phyloP scores from a whole-genome alignment of 2,888 invertebrate species.

The Habrosyne pyritoides region DNA sequence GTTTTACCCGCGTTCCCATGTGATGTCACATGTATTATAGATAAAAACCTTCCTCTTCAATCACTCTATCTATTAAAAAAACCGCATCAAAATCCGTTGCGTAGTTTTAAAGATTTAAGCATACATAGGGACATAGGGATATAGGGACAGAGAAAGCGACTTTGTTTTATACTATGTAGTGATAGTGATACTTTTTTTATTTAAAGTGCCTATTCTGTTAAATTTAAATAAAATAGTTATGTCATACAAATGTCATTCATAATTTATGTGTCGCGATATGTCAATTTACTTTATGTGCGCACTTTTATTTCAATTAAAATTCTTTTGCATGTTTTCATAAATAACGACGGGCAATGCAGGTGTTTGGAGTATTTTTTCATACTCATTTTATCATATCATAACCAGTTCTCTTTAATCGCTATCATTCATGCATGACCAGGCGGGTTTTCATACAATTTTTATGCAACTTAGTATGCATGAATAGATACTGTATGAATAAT shows the following conservation, averaged over 20 bases:
- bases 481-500: background rate
- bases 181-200: too few relatives aligned
- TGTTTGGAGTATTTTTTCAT: background rate
- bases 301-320: conserved; percentile 5
- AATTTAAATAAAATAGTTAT: background rate
- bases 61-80: too few relatives aligned
- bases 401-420: background rate
- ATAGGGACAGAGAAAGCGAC: too few relatives aligned
- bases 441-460: background rate
- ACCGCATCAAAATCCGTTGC: too few relatives aligned
- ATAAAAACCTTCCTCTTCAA: too few relatives aligned
- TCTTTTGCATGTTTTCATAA: background rate
- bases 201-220: background rate
- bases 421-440: background rate
- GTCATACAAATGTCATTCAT: background rate
- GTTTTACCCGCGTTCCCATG: too few relatives aligned
- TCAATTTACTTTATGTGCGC: background rate
- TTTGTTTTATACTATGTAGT: too few relatives aligned
- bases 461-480: background rate
- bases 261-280: background rate
- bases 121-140: too few relatives aligned
- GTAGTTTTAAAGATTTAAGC: too few relatives aligned
- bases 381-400: background rate
- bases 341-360: background rate
- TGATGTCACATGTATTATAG: too few relatives aligned